Conservation (phyloP, 37 sponge, comb jelly and placozoan species). For the Haliclona indistincta region DNA sequence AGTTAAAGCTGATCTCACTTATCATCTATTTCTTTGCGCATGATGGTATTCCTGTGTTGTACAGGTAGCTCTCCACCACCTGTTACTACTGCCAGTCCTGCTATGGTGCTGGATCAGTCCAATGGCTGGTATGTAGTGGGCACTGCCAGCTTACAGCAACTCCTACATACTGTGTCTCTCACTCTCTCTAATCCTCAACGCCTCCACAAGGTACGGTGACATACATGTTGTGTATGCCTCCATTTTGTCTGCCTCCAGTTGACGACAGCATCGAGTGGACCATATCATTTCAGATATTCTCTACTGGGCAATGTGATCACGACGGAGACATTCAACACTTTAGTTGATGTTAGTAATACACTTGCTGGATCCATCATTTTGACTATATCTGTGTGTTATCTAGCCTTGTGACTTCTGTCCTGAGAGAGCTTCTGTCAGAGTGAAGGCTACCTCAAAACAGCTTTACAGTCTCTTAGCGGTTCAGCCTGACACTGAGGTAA, state of each 20-base stretch:
- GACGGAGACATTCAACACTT: constrained; percentile 39
- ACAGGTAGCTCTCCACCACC: not conserved
- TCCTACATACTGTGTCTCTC: constrained; percentile 59
- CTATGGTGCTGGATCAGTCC: constrained; percentile 51
- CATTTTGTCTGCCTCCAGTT: not conserved
- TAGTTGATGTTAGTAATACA: constrained; percentile 3
- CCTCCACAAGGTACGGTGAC: constrained; percentile 31
- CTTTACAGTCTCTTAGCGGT: constrained; percentile 48
- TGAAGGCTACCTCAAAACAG: constrained; percentile 5
- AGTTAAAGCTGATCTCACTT: too few relatives aligned
- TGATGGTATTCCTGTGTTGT: too few relatives aligned
- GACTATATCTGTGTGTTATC: not conserved
- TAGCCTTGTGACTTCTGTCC: constrained; percentile 49
- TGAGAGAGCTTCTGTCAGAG: constrained; percentile 68
- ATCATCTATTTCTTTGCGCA: too few relatives aligned
- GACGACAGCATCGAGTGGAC: not conserved
- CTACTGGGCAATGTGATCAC: constrained; percentile 81
- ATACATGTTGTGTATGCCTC: not conserved
- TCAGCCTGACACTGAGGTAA: constrained; percentile 50
- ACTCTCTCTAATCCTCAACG: constrained; percentile 41
- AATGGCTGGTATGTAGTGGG: constrained; percentile 70
- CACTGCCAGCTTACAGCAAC: constrained; percentile 9
- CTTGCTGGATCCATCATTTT: not conserved
- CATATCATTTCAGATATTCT: constrained; percentile 52
- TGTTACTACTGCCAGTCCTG: not conserved